Percentiles rank a stretch among this genome's conserved stretches.
Evolutionary conservation across 2,888 invertebrate genomes (phyloP).

Genomic region (Cecidostiba fungosa): DNA sequence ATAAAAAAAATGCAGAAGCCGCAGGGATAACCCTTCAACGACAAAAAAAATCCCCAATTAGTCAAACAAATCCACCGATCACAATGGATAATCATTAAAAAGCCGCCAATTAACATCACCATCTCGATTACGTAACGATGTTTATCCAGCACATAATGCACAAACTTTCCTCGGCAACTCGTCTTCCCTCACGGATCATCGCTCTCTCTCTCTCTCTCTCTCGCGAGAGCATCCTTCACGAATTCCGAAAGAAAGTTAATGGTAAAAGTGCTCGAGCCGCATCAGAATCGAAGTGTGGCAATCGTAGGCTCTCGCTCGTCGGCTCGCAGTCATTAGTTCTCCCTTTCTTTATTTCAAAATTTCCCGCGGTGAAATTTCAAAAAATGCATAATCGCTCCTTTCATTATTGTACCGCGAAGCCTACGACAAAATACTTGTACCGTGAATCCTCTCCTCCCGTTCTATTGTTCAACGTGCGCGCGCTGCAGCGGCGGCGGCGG

Average conservation of each 20-base stretch:
- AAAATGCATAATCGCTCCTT: slow-evolving; percentile 33
- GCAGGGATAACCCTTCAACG: too few species aligned
- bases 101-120: neutral
- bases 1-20: too few species aligned
- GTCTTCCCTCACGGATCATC: neutral
- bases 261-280: neutral
- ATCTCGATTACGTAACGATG: neutral
- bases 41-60: too few species aligned
- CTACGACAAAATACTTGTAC: slow-evolving; percentile 34
- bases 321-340: slow-evolving; percentile 14
- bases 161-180: neutral
- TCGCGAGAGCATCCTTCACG: too few species aligned
- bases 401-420: slow-evolving; percentile 42
- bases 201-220: neutral
- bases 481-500: slow-evolving; percentile 7
- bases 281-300: slow-evolving; percentile 25
- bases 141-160: neutral
- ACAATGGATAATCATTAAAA: neutral
- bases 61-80: neutral
- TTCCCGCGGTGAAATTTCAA: slow-evolving; percentile 37
- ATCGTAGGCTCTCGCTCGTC: neutral
- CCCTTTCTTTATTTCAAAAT: slow-evolving; percentile 52
- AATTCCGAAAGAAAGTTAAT: slow-evolving; percentile 42
- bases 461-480: slow-evolving; percentile 15
- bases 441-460: slow-evolving; percentile 26